phyloP scores from a whole-genome alignment of 2,888 invertebrate species.

The Harpagoxenus sublaevis region DNA sequence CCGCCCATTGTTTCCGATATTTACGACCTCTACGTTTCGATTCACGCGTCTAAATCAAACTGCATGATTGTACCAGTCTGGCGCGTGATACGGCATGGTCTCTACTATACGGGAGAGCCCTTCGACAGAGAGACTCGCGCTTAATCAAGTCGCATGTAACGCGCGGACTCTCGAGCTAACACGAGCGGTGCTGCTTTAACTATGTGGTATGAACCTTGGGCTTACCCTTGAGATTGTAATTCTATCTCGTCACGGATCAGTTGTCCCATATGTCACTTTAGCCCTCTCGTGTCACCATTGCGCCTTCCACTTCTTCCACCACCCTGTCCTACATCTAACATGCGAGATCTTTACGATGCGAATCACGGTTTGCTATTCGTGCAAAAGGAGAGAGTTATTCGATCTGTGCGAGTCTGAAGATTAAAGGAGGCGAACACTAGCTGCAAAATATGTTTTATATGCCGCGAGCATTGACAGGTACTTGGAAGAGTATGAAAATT shows the following conservation, averaged over 20 bases:
- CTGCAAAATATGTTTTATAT: background rate
- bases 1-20: conserved; percentile 44
- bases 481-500: background rate
- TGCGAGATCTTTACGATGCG: conserved; percentile 52
- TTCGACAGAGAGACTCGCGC: conserved; percentile 48
- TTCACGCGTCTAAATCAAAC: conserved; percentile 49
- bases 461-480: background rate
- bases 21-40: conserved; percentile 35
- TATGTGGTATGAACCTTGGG: conserved; percentile 54
- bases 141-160: conserved; percentile 67
- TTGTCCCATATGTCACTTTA: conserved; percentile 74
- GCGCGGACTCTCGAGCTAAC: conserved; percentile 60
- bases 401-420: background rate
- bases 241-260: conserved; percentile 78
- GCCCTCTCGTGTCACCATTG: conserved; percentile 45
- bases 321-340: conserved; percentile 28
- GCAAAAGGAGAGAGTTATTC: background rate
- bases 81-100: conserved; percentile 30
- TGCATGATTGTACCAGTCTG: conserved; percentile 10
- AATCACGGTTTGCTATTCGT: conserved; percentile 7
- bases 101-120: conserved; percentile 2
- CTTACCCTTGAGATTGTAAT: conserved; percentile 74
- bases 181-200: conserved; percentile 66
- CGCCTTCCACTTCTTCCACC: conserved; percentile 21
- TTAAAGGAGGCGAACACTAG: background rate